Conservation (phyloP, 2,797 vertebrate genomes). For the Acipenser oxyrinchus region DNA sequence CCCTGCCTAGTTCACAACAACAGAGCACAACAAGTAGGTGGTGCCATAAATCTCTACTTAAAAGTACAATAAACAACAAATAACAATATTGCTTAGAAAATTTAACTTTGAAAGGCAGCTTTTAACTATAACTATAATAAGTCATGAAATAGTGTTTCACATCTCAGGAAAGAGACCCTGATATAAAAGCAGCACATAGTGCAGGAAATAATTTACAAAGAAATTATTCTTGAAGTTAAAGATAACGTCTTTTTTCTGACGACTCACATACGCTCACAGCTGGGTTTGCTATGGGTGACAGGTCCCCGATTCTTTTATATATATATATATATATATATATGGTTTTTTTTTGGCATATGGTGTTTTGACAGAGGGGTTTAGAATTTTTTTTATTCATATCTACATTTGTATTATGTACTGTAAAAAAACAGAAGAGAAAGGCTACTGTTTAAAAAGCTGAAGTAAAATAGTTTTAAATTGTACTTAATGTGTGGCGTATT, state of each 20-base stretch:
- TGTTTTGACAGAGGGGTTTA: constrained; percentile 56
- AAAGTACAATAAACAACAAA: too few species aligned
- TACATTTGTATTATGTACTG: too few species aligned
- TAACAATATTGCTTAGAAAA: too few species aligned
- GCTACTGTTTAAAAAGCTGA: too few species aligned
- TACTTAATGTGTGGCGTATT: too few species aligned
- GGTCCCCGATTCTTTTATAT: constrained; percentile 39
- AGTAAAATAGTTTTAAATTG: too few species aligned
- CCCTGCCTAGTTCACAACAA: too few species aligned
- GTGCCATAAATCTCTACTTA: too few species aligned
- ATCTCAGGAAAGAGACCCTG: constrained; percentile 32
- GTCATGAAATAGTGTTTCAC: constrained; percentile 31
- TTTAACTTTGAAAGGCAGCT: too few species aligned
- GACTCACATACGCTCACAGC: constrained; percentile 39
- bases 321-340: too few species aligned
- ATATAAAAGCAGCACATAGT: constrained; percentile 16
- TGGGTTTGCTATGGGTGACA: constrained; percentile 43
- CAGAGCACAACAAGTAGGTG: too few species aligned
- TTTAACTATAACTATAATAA: constrained; percentile 14
- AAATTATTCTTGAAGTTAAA: constrained; percentile 27
- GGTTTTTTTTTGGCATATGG: constrained; percentile 53
- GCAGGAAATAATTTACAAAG: constrained; percentile 30
- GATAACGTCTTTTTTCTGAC: constrained; percentile 30
- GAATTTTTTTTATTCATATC: constrained; percentile 47
- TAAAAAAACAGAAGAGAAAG: too few species aligned